Evolutionary conservation across 1,140 invertebrate species (phyloP).

Genomic region (Scaptodrosophila lebanonensis): DNA sequence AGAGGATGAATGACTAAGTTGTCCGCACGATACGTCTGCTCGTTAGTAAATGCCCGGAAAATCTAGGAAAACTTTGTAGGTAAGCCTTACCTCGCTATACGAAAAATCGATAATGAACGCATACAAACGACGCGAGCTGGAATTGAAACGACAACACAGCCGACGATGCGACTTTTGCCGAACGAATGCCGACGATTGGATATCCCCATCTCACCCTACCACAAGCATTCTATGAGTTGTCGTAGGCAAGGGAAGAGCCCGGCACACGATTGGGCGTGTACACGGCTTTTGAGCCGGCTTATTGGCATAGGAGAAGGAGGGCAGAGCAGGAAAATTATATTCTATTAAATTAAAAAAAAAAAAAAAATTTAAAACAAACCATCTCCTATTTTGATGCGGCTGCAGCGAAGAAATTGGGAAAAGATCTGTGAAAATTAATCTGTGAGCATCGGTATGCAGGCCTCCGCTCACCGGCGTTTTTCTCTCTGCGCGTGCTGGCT

Average conservation of each 20-base stretch:
- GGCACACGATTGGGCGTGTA: too few relatives aligned
- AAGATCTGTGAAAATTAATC: neutral
- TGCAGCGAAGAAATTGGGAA: too few relatives aligned
- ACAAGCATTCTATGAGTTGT: slow-evolving; percentile 1
- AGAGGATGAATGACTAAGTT: neutral
- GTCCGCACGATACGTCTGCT: slow-evolving; percentile 26
- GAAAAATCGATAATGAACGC: slow-evolving; percentile 61
- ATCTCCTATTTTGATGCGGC: too few relatives aligned
- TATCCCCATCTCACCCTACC: neutral
- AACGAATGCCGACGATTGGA: slow-evolving; percentile 2
- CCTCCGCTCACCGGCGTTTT: slow-evolving; percentile 18
- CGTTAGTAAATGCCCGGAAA: slow-evolving; percentile 41
- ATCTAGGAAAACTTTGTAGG: slow-evolving; percentile 39
- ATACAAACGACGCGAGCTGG: slow-evolving; percentile 39
- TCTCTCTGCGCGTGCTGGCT: slow-evolving; percentile 23
- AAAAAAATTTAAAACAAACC: too few relatives aligned
- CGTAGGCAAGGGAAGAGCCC: neutral
- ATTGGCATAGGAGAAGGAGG: neutral
- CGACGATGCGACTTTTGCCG: slow-evolving; percentile 20
- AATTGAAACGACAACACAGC: slow-evolving; percentile 22
- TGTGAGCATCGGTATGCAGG: slow-evolving; percentile 14
- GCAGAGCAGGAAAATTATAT: slow-evolving; percentile 21
- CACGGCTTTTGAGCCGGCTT: neutral
- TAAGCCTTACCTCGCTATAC: slow-evolving; percentile 29
- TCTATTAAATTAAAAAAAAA: slow-evolving; percentile 6